Conservation (phyloP, 1,140 invertebrate genomes). For the Drosophila tristis region DNA sequence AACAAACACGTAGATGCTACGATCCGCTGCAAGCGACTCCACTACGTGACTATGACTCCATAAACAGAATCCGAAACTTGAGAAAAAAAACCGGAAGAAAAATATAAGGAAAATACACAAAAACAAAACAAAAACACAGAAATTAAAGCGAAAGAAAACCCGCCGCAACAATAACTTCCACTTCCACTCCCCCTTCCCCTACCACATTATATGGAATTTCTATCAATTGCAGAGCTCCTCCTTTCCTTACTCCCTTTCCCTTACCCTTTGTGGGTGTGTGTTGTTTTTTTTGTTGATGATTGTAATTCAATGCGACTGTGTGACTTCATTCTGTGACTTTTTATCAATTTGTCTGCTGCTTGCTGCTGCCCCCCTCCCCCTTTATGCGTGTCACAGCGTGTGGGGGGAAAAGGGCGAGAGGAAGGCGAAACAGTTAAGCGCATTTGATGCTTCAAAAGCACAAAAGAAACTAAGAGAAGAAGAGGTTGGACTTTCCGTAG, state of each 20-base stretch:
- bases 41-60: conserved; percentile 40
- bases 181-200: conserved; percentile 1
- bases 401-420: not conserved
- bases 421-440: conserved; percentile 53
- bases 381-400: conserved; percentile 19
- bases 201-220: conserved; percentile 11
- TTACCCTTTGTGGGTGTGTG: conserved; percentile 14
- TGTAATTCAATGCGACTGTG: conserved; percentile 39
- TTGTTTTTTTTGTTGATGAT: conserved; percentile 16
- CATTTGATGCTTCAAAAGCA: conserved; percentile 47
- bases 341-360: conserved; percentile 51
- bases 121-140: conserved; percentile 23
- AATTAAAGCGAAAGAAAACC: conserved; percentile 15
- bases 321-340: conserved; percentile 60
- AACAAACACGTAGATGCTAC: conserved; percentile 23
- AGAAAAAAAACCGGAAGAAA: conserved; percentile 1
- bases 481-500: conserved; percentile 6
- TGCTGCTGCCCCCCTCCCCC: conserved; percentile 18
- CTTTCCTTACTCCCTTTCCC: not conserved
- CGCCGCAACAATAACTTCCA: conserved; percentile 11
- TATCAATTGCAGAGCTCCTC: conserved; percentile 4
- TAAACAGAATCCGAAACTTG: not conserved
- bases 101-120: conserved; percentile 1
- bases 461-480: not conserved
- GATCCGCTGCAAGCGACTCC: conserved; percentile 12